Base-by-base conservation (phyloP, 1,140 invertebrate species). In the Phocides pigmalion region DNA sequence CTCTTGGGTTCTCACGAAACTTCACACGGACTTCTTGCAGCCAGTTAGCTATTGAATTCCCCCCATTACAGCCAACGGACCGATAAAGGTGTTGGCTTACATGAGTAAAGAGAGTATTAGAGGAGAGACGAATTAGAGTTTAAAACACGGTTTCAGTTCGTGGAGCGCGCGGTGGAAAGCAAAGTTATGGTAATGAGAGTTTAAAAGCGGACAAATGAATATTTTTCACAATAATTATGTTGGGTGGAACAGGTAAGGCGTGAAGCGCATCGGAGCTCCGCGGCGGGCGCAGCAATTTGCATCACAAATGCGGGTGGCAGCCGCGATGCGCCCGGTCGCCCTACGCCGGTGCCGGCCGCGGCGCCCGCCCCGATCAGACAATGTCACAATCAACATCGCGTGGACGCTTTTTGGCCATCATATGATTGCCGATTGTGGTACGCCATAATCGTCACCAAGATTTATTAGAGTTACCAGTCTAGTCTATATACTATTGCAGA, bases 361-460 rank as follows among this genome's bases (percentile, higher is more conserved):
- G 68, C 65, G 49, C 68, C 76, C 79, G 70, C 78, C 74, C 77
- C 66, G 66, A 68, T 53, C 76, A 84, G 78, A 89, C 88, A 90
- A 90, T 90, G 79, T 88, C 81, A 90, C 84, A 90, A 90, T 90
- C 86, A 89, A 84, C 86, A 76, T 75, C 84, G 84, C 86, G 82
- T 85, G 76, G 81, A 83, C 81, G 88, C 81, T 88, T 90, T 89
- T 90, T 89, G 79, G 80, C 71, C 79, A 83, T 75, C 73, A 82
- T 83, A 71, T 90, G 83, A 90, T 90, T 90, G 86, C 77, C 82
- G 86, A 90, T 90, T 90, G 86, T 90, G 79, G 74, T 64, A 58
- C 64, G 69, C 69, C 76, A 79, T 82, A 82, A 85, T 82, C 63
- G 50, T 64, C 53, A 73, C 72, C 68, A 81, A 80, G 75, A 77